Evolutionary conservation across 2,888 invertebrate genomes (phyloP).

Genomic region (Unio delphinus): DNA sequence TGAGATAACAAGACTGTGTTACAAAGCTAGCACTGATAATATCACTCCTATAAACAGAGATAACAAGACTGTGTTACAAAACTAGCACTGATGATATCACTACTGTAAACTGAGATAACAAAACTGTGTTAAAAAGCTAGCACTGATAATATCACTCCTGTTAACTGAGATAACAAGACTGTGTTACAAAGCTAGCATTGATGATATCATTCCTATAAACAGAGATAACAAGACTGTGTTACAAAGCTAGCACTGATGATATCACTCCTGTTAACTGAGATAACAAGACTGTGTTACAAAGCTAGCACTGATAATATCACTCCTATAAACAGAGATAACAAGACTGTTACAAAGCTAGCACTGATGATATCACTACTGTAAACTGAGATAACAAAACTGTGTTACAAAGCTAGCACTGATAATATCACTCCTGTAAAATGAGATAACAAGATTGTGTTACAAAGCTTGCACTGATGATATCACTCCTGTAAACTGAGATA

Average conservation of each 20-base stretch:
- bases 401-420: slow-evolving; percentile 35
- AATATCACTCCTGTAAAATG: slow-evolving; percentile 57
- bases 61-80: too few relatives aligned
- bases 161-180: too few relatives aligned
- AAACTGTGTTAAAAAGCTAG: too few relatives aligned
- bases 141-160: too few relatives aligned
- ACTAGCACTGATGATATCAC: too few relatives aligned
- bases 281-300: slow-evolving; percentile 58
- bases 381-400: slow-evolving; percentile 54
- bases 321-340: slow-evolving; percentile 52
- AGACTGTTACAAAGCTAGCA: slow-evolving; percentile 55
- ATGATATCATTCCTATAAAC: too few relatives aligned
- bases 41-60: too few relatives aligned
- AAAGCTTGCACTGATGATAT: slow-evolving; percentile 56
- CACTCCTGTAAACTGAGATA: slow-evolving; percentile 52
- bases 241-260: slow-evolving; percentile 45
- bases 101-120: too few relatives aligned
- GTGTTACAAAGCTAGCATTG: too few relatives aligned
- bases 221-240: too few relatives aligned
- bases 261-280: slow-evolving; percentile 53
- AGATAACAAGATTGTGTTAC: slow-evolving; percentile 56
- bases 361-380: slow-evolving; percentile 57
- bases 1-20: too few relatives aligned
- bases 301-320: slow-evolving; percentile 48
- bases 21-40: too few relatives aligned